Evolutionary conservation across 2,888 invertebrate species (phyloP).

Genomic region (Willowsia nigromaculata): DNA sequence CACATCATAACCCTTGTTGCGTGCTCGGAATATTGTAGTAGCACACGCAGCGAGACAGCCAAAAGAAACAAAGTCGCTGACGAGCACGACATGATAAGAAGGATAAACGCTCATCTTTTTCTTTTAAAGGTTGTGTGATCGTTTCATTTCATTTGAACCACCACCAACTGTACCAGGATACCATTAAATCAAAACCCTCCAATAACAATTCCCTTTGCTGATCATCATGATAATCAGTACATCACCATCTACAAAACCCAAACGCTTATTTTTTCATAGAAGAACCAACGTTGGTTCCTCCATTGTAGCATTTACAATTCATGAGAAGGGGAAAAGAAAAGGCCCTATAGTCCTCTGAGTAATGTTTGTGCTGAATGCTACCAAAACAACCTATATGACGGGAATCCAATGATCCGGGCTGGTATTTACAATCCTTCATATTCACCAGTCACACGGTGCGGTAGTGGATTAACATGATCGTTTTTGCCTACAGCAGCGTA

Average conservation of each 20-base stretch:
- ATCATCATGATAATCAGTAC: constrained; percentile 57
- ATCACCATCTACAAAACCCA: constrained; percentile 18
- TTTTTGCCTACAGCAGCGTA: background rate
- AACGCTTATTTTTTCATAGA: background rate
- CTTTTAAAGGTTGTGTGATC: background rate
- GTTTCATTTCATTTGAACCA: background rate
- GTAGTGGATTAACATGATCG: background rate
- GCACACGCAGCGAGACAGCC: background rate
- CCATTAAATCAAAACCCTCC: constrained; percentile 53
- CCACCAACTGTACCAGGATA: too few relatives aligned
- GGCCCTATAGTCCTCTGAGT: background rate
- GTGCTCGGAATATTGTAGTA: constrained; percentile 53
- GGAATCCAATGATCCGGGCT: constrained; percentile 5
- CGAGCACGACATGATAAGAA: background rate
- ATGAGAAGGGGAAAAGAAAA: background rate
- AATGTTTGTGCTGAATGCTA: background rate
- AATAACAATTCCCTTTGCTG: too few relatives aligned
- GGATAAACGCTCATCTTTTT: background rate
- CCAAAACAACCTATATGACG: background rate
- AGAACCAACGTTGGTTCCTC: background rate
- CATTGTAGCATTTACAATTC: background rate
- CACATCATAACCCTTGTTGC: constrained; percentile 44
- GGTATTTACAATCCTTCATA: background rate
- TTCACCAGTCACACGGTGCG: background rate
- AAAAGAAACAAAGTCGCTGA: constrained; percentile 13